phyloP scores from a whole-genome alignment of 2,113 vertebrate genomes.

The Melanocharis versteri region DNA sequence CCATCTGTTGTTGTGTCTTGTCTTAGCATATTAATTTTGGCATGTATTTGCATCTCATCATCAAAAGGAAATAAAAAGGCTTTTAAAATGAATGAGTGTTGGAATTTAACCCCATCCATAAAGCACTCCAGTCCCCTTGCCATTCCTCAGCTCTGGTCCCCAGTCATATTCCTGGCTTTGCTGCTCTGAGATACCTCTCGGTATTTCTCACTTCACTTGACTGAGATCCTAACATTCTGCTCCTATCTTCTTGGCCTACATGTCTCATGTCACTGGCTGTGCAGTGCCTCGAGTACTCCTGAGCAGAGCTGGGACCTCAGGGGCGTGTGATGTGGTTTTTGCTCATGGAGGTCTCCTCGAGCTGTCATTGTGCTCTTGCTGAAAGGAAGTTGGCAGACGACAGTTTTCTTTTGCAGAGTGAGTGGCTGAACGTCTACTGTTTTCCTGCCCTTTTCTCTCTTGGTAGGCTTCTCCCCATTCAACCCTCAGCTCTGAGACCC shows the following conservation, averaged over 20 bases:
- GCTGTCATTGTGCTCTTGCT: not conserved
- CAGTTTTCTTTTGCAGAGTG: not conserved
- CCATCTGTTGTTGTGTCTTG: constrained; percentile 10
- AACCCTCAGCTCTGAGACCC: not conserved
- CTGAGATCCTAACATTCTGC: not conserved
- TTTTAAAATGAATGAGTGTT: not conserved
- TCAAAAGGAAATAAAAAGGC: not conserved
- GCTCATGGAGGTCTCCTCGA: not conserved
- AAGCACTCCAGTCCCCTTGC: not conserved
- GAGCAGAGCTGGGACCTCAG: not conserved
- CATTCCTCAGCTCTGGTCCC: not conserved
- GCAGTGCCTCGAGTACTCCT: not conserved
- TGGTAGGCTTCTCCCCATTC: not conserved
- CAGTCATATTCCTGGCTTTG: not conserved
- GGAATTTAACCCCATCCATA: not conserved
- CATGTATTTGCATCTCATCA: not conserved
- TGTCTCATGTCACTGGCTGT: not conserved
- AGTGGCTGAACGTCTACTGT: not conserved
- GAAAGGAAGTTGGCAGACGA: not conserved
- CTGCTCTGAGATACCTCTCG: not conserved
- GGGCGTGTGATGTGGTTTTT: not conserved
- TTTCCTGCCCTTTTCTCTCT: not conserved
- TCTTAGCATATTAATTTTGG: constrained; percentile 19
- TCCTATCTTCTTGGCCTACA: not conserved
- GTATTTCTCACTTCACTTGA: not conserved